Evolutionary conservation across 2,888 invertebrate genomes (phyloP), one percentile per base, ranked within the genome.

Genomic region (Brenthis hecate): DNA sequence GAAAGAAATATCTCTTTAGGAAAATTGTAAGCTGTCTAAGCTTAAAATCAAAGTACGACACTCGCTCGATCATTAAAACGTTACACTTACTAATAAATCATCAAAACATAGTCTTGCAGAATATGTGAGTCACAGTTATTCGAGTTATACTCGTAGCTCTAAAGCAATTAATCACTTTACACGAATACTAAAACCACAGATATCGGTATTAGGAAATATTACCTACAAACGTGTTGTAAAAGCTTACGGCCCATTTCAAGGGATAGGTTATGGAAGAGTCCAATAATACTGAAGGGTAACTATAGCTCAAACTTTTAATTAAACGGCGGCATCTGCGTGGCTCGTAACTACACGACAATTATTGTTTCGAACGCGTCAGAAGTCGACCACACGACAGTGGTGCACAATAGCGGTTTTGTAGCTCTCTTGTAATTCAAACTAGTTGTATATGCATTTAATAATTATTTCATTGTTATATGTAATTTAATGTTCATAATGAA

Each of bases 241-340:
- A 87, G 80, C 87, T 88, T 84, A 85, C 80, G 78, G 36, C 79
- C 78, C 79, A 77, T 80, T 80, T 82, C 79, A 80, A 78, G 78
- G 77, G 76, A 75, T 74, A 76, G 76, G 79, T 78, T 78, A 82
- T 80, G 75, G 79, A 78, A 79, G 80, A 82, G 82, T 83, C 83
- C 85, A 85, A 87, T 89, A 89, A 84, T 80, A 80, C 83, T 83
- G 84, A 85, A 86, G 89, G 85, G 83, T 87, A 86, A 83, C 82
- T 84, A 84, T 81, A 80, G 84, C 79, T 83, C 82, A 87, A 91
- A 90, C 87, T 91, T 92, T 92, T 90, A 91, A 91, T 91, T 87
- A 91, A 91, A 89, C 83, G 86, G 86, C 81, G 85, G 85, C 91
- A 91, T 90, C 88, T 91, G 91, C 71, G 75, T 72, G 73, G 73